phyloP scores from a whole-genome alignment of 2,797 vertebrate genomes.

The Centropyge bicolor region DNA sequence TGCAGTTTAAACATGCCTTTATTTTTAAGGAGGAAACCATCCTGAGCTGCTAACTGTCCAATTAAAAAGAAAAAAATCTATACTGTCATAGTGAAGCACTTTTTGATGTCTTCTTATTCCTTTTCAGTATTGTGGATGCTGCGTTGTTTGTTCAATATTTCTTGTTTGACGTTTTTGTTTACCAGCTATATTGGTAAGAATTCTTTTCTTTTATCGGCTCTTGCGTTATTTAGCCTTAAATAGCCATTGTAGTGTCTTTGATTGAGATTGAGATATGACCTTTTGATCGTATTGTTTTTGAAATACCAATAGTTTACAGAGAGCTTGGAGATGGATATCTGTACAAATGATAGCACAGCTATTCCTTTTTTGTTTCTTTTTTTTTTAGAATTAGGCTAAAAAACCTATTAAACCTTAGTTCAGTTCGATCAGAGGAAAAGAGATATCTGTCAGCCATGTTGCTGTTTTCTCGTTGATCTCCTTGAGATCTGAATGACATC shows the following conservation, averaged over 20 bases:
- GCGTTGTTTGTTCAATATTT: slow-evolving; percentile 57
- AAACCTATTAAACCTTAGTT: slow-evolving; percentile 58
- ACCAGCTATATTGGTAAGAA: slow-evolving; percentile 78
- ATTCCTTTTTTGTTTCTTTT: neutral
- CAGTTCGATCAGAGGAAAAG: slow-evolving; percentile 68
- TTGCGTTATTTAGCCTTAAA: slow-evolving; percentile 81
- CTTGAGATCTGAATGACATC: slow-evolving; percentile 92
- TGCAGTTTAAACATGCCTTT: slow-evolving; percentile 60
- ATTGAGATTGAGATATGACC: slow-evolving; percentile 57
- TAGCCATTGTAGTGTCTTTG: slow-evolving; percentile 76
- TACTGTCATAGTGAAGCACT: slow-evolving; percentile 83
- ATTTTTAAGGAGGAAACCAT: slow-evolving; percentile 67
- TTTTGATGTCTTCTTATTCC: slow-evolving; percentile 75
- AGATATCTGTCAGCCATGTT: slow-evolving; percentile 75
- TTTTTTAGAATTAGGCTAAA: slow-evolving; percentile 54
- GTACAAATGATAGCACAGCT: slow-evolving; percentile 63
- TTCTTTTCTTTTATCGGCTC: slow-evolving; percentile 65
- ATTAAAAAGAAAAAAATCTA: slow-evolving; percentile 39
- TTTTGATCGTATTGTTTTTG: slow-evolving; percentile 59
- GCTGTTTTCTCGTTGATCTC: slow-evolving; percentile 90
- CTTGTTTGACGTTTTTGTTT: slow-evolving; percentile 69
- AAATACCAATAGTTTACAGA: slow-evolving; percentile 78
- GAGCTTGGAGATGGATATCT: slow-evolving; percentile 78
- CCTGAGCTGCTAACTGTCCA: slow-evolving; percentile 74
- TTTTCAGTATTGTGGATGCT: slow-evolving; percentile 80